phyloP scores from a whole-genome alignment of 2,888 invertebrate genomes.

The Drosophila paranaensis region DNA sequence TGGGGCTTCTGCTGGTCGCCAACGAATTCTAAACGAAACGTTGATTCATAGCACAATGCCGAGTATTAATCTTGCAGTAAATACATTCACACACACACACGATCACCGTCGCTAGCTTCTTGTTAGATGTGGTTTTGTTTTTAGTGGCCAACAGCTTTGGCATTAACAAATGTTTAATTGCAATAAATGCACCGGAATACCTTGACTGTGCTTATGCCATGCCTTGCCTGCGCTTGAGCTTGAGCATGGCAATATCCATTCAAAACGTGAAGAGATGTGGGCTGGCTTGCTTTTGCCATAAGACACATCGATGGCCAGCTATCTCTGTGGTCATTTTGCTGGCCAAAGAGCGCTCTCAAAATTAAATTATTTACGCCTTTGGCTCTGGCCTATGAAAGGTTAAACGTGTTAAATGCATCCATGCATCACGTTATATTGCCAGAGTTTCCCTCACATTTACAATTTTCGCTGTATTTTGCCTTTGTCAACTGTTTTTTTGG shows the following conservation, averaged over 20 bases:
- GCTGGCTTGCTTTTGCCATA: background rate
- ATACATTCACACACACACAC: background rate
- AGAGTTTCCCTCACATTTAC: constrained; percentile 8
- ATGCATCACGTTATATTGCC: constrained; percentile 17
- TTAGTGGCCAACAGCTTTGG: constrained; percentile 53
- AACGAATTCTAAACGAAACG: constrained; percentile 67
- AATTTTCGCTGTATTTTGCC: constrained; percentile 2
- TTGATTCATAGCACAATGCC: constrained; percentile 27
- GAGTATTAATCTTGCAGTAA: constrained; percentile 34
- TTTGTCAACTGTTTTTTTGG: constrained; percentile 21
- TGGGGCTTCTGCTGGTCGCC: constrained; percentile 71
- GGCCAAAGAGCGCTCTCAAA: constrained; percentile 39
- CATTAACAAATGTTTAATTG: constrained; percentile 79
- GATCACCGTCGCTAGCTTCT: constrained; percentile 38
- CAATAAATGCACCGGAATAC: constrained; percentile 79
- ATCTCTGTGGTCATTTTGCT: constrained; percentile 30
- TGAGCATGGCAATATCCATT: constrained; percentile 47
- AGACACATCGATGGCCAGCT: constrained; percentile 25
- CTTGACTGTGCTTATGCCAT: constrained; percentile 57
- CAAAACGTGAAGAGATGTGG: constrained; percentile 21
- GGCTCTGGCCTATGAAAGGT: constrained; percentile 56
- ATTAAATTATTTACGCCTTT: constrained; percentile 55
- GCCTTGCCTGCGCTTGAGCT: constrained; percentile 55
- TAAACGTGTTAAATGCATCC: constrained; percentile 49
- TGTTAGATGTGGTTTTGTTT: constrained; percentile 59